These are phyloP conservation scores for Forbesichthys agassizii DNA, from an alignment of 2,113 vertebrate genomes.

Conservation along the genomic window DNA sequence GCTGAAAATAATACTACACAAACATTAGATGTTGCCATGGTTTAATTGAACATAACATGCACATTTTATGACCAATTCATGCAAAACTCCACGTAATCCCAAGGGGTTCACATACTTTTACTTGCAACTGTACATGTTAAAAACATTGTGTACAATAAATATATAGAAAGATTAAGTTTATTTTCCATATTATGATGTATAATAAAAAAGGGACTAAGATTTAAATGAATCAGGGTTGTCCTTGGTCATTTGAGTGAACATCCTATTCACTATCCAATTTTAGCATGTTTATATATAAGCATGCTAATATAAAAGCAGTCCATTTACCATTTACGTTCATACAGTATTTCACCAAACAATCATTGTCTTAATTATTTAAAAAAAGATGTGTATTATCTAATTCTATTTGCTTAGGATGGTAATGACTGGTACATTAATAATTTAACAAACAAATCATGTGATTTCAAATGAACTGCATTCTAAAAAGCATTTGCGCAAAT, in stretches of 20 bases:
- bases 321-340: too few relatives aligned
- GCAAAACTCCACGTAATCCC: too few relatives aligned
- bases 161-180: background rate
- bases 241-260: too few relatives aligned
- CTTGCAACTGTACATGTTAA: too few relatives aligned
- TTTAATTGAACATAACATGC: too few relatives aligned
- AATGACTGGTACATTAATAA: conserved; percentile 66
- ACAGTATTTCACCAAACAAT: background rate
- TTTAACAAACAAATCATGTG: conserved; percentile 52
- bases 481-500: conserved; percentile 19
- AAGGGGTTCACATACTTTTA: too few relatives aligned
- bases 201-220: background rate
- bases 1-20: too few relatives aligned
- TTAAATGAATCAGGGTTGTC: background rate
- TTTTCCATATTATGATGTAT: background rate
- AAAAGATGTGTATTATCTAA: conserved; percentile 39
- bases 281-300: too few relatives aligned
- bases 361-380: conserved; percentile 29
- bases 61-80: too few relatives aligned
- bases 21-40: too few relatives aligned
- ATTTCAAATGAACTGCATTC: conserved; percentile 37
- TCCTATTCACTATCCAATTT: too few relatives aligned
- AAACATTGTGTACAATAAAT: background rate
- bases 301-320: too few relatives aligned
- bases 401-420: conserved; percentile 63